Evolutionary conservation across 2,113 vertebrate genomes (phyloP), one percentile per base, ranked within the genome.

Genomic region (Actenoides hombroni): DNA sequence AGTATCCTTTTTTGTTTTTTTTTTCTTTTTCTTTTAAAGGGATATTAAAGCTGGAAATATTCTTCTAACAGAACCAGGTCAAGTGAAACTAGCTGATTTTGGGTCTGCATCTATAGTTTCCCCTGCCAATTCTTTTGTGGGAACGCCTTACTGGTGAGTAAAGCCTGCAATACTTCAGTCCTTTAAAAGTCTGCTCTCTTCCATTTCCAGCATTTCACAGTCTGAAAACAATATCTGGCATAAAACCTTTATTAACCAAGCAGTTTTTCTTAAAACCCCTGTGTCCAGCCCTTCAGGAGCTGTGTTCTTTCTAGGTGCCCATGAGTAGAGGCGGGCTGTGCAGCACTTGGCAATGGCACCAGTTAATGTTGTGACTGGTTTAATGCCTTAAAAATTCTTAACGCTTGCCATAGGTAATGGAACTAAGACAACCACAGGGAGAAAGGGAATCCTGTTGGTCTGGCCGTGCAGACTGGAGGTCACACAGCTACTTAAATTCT

Each of bases 11-110:
- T 54, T 37, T 28, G 87, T 82, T 37, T 28, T 37, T 28, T 91
- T 82, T 37, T 28, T 92, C 82, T 18, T 75, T 20, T 75, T 96
- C 74, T 94, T 42, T 93, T 93, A 37, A 92, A 99, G 99, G 98
- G 99, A 99, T 97, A 99, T 99, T 98, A 99, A 99, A 98, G 99
- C 99, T 96, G 99, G 99, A 96, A 99, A 99, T 97, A 99, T 99
- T 98, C 99, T 99, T 95, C 98, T 99, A 97, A 99, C 99, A 81
- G 99, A 99, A 96, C 99, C 99, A 71, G 99, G 99, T 96, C 99
- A 99, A 97, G 99, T 99, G 97, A 99, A 99, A 95, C 98, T 99
- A 59, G 99, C 99, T 57, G 99, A 99, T 97, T 99, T 99, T 97
- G 99, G 99, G 95, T 99, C 99, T n/a, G 99, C 99, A 70, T 99